Evolutionary conservation across 2,888 invertebrate species (phyloP).

Genomic region (Tinea semifulvella): DNA sequence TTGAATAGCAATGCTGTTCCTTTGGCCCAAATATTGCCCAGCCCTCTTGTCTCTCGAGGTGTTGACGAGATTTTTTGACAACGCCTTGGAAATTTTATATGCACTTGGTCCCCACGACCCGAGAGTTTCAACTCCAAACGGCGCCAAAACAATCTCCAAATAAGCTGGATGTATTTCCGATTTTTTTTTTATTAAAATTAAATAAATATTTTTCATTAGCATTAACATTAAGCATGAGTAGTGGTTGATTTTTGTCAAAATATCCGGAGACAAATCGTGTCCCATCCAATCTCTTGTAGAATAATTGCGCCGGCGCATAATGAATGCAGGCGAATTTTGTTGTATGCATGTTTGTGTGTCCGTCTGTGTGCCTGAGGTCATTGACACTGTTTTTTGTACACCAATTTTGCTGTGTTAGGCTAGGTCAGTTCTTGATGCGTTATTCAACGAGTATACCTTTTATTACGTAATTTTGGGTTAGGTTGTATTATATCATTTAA

Average conservation of each 20-base stretch:
- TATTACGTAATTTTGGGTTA: neutral
- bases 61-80: too few species aligned
- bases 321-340: constrained; percentile 11
- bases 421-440: constrained; percentile 6
- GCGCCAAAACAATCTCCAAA: too few species aligned
- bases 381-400: constrained; percentile 8
- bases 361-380: neutral
- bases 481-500: neutral
- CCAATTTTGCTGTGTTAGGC: constrained; percentile 6
- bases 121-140: too few species aligned
- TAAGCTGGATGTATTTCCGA: neutral
- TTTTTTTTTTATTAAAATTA: neutral
- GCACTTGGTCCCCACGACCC: too few species aligned
- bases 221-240: too few species aligned
- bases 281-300: neutral
- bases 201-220: too few species aligned
- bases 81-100: too few species aligned
- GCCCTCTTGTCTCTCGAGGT: too few species aligned
- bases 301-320: constrained; percentile 10
- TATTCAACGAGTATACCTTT: neutral
- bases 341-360: constrained; percentile 5
- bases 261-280: neutral
- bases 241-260: too few species aligned
- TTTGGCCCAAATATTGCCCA: too few species aligned
- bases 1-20: too few species aligned